Evolutionary conservation across 1,140 invertebrate species (phyloP).

Genomic region (Brachionus asplanchnoidis): DNA sequence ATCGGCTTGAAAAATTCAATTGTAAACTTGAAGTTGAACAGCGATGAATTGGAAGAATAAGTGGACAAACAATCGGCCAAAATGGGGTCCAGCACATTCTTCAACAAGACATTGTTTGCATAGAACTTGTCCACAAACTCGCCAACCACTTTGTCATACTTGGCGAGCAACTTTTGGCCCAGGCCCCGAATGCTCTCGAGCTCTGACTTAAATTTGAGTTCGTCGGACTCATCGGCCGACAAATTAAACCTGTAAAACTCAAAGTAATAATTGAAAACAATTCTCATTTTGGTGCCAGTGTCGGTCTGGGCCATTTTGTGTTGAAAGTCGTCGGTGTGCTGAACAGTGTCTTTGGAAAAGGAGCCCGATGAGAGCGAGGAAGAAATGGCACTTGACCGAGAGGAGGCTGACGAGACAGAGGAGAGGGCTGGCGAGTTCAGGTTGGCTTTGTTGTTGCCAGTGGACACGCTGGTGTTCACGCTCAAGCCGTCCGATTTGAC

Average conservation of each 20-base stretch:
- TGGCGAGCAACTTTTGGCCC: not conserved
- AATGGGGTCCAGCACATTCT: conserved; percentile 1
- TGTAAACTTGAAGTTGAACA: conserved; percentile 26
- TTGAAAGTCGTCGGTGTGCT: not conserved
- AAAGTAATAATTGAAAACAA: conserved; percentile 31
- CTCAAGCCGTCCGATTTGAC: not conserved
- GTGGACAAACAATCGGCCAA: conserved; percentile 9
- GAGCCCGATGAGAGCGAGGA: not conserved
- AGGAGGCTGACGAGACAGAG: not conserved
- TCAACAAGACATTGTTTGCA: not conserved
- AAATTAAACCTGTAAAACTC: conserved; percentile 17
- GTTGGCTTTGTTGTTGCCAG: not conserved
- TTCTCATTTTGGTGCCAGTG: not conserved
- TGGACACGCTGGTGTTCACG: not conserved
- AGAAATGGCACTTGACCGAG: not conserved
- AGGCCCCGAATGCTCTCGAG: not conserved
- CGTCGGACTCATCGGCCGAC: not conserved
- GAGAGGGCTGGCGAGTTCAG: not conserved
- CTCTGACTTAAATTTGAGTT: not conserved
- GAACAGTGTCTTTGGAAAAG: not conserved
- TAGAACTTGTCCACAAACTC: not conserved
- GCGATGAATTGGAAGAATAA: not conserved
- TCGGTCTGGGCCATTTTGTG: not conserved
- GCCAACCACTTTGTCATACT: not conserved
- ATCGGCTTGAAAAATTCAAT: conserved; percentile 28